Evolutionary conservation across 2,888 invertebrate species (phyloP).

Genomic region (Thymelicus sylvestris): DNA sequence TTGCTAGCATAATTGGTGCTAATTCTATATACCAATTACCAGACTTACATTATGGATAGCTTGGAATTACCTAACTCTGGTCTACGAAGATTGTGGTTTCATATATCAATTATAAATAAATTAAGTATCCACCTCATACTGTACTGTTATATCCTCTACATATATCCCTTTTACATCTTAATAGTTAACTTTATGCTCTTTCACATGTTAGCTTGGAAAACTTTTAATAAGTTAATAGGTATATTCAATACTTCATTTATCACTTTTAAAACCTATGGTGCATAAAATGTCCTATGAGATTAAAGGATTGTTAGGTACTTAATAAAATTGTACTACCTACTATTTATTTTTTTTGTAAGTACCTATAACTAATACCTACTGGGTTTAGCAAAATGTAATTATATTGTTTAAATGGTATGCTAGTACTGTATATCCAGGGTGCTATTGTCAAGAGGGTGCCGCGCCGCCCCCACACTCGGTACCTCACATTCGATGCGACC

Average conservation of each 20-base stretch:
- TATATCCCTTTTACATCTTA: slow-evolving; percentile 47
- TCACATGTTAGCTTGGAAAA: slow-evolving; percentile 53
- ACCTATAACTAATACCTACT: slow-evolving; percentile 50
- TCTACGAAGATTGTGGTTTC: slow-evolving; percentile 30
- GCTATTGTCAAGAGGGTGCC: slow-evolving; percentile 58
- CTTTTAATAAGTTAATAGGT: slow-evolving; percentile 45
- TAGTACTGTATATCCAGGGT: slow-evolving; percentile 62
- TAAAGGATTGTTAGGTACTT: slow-evolving; percentile 63
- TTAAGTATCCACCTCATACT: slow-evolving; percentile 27
- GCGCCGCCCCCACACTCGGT: slow-evolving; percentile 17
- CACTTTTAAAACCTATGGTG: slow-evolving; percentile 67
- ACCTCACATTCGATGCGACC: slow-evolving; percentile 31
- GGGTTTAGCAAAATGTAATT: slow-evolving; percentile 49
- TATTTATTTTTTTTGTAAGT: slow-evolving; percentile 55
- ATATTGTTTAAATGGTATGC: slow-evolving; percentile 40
- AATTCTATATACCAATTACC: slow-evolving; percentile 53
- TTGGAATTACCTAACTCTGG: slow-evolving; percentile 37
- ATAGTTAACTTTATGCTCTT: slow-evolving; percentile 53
- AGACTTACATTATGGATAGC: slow-evolving; percentile 45
- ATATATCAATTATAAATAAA: slow-evolving; percentile 23
- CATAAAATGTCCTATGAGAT: slow-evolving; percentile 65
- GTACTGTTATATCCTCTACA: slow-evolving; percentile 38
- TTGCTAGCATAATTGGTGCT: slow-evolving; percentile 75
- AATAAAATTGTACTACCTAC: slow-evolving; percentile 50
- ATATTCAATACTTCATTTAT: slow-evolving; percentile 49